phyloP scores from a whole-genome alignment of 1,140 invertebrate species.

The Asobara japonica region DNA sequence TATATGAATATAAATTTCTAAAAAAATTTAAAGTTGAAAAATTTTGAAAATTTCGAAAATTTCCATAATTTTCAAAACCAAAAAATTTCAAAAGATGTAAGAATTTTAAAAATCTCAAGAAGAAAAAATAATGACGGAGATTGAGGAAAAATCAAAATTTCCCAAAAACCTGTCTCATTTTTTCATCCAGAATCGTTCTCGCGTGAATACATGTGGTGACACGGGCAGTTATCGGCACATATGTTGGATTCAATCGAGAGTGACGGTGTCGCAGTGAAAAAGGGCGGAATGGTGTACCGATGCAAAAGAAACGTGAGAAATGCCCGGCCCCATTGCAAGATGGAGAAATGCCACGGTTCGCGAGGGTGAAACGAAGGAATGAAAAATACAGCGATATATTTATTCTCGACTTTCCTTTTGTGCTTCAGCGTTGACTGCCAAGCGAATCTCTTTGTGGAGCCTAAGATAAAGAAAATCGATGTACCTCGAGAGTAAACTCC shows the following conservation, averaged over 20 bases:
- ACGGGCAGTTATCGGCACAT: constrained; percentile 34
- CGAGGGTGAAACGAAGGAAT: background rate
- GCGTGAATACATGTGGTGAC: constrained; percentile 30
- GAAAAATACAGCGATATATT: background rate
- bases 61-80: too few relatives aligned
- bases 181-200: background rate
- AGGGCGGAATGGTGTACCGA: background rate
- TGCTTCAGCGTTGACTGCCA: constrained; percentile 2
- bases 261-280: background rate
- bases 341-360: background rate
- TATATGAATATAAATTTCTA: too few relatives aligned
- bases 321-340: background rate
- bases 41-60: too few relatives aligned
- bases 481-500: background rate
- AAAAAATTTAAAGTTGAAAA: too few relatives aligned
- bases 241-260: constrained; percentile 31
- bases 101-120: too few relatives aligned
- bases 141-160: too few relatives aligned
- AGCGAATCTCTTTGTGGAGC: constrained; percentile 5
- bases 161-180: too few relatives aligned
- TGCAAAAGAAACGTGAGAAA: constrained; percentile 12
- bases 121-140: too few relatives aligned
- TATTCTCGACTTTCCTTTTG: constrained; percentile 1
- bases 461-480: background rate
- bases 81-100: too few relatives aligned